These are phyloP conservation scores for Intellagama lesueurii DNA, from an alignment of 2,797 vertebrate species.

Conservation along the genomic window DNA sequence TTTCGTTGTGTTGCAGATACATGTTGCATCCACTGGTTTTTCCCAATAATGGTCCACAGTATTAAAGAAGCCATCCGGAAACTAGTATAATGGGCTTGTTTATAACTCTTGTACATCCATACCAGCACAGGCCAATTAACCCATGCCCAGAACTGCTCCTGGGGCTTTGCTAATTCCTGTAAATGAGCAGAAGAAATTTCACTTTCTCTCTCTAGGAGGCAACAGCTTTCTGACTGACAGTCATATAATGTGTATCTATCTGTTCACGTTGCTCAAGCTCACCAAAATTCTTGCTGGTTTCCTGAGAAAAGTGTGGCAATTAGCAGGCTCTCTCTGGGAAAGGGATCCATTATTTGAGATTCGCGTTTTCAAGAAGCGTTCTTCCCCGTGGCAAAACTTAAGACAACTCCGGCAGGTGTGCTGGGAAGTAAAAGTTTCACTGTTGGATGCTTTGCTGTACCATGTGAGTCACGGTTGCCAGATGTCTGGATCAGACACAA, in stretches of 20 bases:
- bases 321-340: constrained; percentile 22
- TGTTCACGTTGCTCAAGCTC: accelerated
- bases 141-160: not conserved
- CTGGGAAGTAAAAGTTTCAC: not conserved
- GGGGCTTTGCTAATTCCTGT: not conserved
- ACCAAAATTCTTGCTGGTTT: constrained; percentile 8
- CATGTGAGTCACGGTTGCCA: not conserved
- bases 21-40: not conserved
- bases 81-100: constrained; percentile 1
- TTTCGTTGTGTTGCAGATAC: not conserved
- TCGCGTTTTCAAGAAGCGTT: accelerated
- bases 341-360: not conserved
- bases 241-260: constrained; percentile 6
- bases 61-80: not conserved
- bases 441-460: accelerated
- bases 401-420: not conserved
- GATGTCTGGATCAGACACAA: not conserved
- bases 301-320: not conserved
- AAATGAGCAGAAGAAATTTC: not conserved
- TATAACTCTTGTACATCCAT: constrained; percentile 31
- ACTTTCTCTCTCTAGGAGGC: not conserved
- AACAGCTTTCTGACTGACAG: constrained; percentile 48
- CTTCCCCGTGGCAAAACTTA: not conserved
- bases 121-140: not conserved
- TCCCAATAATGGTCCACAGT: constrained; percentile 12